Percentiles rank a stretch among this genome's conserved stretches.
Conservation (phyloP, 2,888 invertebrate genomes). For the Colostygia pectinataria region DNA sequence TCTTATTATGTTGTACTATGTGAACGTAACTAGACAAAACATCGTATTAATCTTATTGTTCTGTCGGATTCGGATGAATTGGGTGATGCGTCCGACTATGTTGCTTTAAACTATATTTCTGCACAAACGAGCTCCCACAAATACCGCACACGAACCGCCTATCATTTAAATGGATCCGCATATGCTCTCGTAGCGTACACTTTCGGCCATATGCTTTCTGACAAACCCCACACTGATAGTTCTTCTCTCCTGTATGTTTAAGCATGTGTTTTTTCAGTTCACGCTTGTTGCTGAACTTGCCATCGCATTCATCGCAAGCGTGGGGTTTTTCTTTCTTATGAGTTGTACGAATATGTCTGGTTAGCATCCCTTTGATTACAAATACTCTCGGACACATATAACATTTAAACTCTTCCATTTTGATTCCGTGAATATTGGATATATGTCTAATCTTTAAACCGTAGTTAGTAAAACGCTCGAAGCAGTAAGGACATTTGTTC, state of each 20-base stretch:
- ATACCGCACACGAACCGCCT: conserved; percentile 39
- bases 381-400: conserved; percentile 66
- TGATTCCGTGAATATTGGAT: conserved; percentile 59
- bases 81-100: conserved; percentile 35
- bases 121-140: conserved; percentile 61
- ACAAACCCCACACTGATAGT: conserved; percentile 56
- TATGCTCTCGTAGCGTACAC: conserved; percentile 29
- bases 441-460: conserved; percentile 72
- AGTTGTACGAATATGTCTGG: conserved; percentile 52
- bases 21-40: no score
- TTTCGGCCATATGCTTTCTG: conserved; percentile 41
- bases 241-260: conserved; percentile 55
- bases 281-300: not conserved
- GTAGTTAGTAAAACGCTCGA: conserved; percentile 67
- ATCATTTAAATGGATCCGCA: conserved; percentile 28
- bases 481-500: conserved; percentile 67
- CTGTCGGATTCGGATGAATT: conserved; percentile 15
- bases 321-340: conserved; percentile 27
- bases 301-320: conserved; percentile 1
- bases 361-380: not conserved
- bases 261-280: conserved; percentile 34
- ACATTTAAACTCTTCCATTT: conserved; percentile 70
- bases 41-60: not conserved
- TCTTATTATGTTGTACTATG: no score
- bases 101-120: conserved; percentile 46